Percentiles rank a stretch among this genome's conserved stretches.
phyloP scores from a whole-genome alignment of 2,888 invertebrate genomes.

The Plagodis pulveraria region DNA sequence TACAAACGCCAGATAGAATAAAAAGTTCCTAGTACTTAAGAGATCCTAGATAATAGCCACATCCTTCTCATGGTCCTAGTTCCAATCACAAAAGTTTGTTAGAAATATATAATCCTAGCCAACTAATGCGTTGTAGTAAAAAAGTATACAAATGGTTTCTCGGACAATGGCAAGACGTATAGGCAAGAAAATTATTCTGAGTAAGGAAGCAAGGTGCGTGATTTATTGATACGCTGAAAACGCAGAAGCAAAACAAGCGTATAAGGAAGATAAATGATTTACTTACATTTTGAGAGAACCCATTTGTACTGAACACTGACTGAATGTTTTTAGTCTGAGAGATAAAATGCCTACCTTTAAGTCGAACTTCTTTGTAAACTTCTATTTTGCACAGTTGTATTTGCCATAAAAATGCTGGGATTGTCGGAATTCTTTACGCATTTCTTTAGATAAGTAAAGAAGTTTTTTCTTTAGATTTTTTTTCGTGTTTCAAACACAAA shows the following conservation, averaged over 20 bases:
- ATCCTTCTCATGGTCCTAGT: background rate
- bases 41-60: background rate
- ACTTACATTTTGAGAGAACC: constrained; percentile 63
- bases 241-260: constrained; percentile 69
- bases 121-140: constrained; percentile 44
- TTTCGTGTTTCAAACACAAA: constrained; percentile 8
- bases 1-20: too few species aligned
- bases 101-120: constrained; percentile 7
- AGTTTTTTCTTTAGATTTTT: constrained; percentile 9
- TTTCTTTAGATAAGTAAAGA: constrained; percentile 15
- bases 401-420: constrained; percentile 19
- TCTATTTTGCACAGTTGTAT: constrained; percentile 18
- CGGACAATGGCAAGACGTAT: constrained; percentile 54
- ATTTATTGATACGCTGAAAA: constrained; percentile 76
- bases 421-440: constrained; percentile 20
- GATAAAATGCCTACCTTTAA: constrained; percentile 37
- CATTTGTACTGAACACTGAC: constrained; percentile 53
- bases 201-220: constrained; percentile 72
- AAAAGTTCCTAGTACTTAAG: too few species aligned
- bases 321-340: constrained; percentile 46
- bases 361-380: constrained; percentile 29
- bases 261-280: constrained; percentile 80
- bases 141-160: constrained; percentile 58
- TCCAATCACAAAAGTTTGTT: constrained; percentile 4
- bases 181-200: constrained; percentile 66